Evolutionary conservation across 2,888 invertebrate genomes (phyloP).

Genomic region (Drosophila pegasa): DNA sequence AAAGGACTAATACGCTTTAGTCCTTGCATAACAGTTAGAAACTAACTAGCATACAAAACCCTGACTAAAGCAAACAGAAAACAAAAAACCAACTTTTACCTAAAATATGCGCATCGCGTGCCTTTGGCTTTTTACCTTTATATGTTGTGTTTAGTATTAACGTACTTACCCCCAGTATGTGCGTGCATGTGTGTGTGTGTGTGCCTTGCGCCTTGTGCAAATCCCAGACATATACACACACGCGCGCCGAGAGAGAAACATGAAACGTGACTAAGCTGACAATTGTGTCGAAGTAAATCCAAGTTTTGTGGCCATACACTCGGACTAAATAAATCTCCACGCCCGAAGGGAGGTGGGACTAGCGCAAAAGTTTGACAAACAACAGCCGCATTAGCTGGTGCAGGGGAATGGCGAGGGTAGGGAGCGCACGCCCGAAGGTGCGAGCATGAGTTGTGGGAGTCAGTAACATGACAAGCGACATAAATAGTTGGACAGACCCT

Average conservation of each 20-base stretch:
- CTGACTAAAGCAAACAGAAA: conserved; percentile 53
- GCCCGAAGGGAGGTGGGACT: conserved; percentile 20
- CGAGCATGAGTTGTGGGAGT: conserved; percentile 19
- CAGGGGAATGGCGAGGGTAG: no score
- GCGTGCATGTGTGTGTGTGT: conserved; percentile 7
- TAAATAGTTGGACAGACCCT: conserved; percentile 54
- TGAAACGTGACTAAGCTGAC: conserved; percentile 79
- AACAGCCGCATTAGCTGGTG: conserved; percentile 45
- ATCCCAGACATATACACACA: conserved; percentile 38
- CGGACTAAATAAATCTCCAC: conserved; percentile 74
- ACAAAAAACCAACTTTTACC: conserved; percentile 55
- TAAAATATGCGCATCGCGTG: conserved; percentile 78
- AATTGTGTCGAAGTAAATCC: conserved; percentile 79
- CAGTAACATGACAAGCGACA: conserved; percentile 70
- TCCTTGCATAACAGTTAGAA: conserved; percentile 41
- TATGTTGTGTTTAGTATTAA: conserved; percentile 77
- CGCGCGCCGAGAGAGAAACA: conserved; percentile 48
- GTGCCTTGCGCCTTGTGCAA: conserved; percentile 29
- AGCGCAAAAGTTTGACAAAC: conserved; percentile 72
- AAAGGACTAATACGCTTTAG: conserved; percentile 46
- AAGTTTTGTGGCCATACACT: conserved; percentile 69
- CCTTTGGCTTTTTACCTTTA: conserved; percentile 76
- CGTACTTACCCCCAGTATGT: conserved; percentile 22
- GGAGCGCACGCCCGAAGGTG: conserved; percentile 15
- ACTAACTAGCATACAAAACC: conserved; percentile 58